Conservation (phyloP, 2,113 vertebrate genomes). For the Pachycephala philippinensis region DNA sequence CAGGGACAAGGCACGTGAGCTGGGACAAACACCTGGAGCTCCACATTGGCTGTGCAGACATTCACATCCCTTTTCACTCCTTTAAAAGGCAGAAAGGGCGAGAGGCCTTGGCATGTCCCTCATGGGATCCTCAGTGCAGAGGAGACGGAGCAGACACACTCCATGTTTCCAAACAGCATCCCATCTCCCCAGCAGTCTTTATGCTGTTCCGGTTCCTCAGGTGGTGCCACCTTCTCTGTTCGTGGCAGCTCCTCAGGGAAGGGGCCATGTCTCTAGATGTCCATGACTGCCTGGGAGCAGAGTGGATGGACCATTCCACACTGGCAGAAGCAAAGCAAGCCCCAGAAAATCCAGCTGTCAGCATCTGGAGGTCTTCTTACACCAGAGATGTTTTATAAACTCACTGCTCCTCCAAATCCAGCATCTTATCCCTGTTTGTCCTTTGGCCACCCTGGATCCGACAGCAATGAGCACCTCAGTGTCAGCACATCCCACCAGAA, state of each 20-base stretch:
- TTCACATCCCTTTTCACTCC: background rate
- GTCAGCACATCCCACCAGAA: background rate
- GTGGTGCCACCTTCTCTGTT: background rate
- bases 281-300: background rate
- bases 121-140: background rate
- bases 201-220: fast-evolving
- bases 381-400: background rate
- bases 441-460: background rate
- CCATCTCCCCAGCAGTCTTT: background rate
- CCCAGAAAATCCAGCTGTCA: background rate
- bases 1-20: background rate
- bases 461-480: background rate
- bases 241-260: background rate
- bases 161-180: background rate
- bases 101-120: background rate
- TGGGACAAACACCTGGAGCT: background rate
- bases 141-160: fast-evolving
- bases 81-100: background rate
- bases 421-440: background rate
- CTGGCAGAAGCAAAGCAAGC: background rate
- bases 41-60: background rate
- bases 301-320: background rate
- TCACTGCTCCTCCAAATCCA: background rate
- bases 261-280: background rate
- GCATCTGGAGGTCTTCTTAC: background rate